Conservation (phyloP, 2,888 invertebrate genomes). For the Endotricha flammealis region DNA sequence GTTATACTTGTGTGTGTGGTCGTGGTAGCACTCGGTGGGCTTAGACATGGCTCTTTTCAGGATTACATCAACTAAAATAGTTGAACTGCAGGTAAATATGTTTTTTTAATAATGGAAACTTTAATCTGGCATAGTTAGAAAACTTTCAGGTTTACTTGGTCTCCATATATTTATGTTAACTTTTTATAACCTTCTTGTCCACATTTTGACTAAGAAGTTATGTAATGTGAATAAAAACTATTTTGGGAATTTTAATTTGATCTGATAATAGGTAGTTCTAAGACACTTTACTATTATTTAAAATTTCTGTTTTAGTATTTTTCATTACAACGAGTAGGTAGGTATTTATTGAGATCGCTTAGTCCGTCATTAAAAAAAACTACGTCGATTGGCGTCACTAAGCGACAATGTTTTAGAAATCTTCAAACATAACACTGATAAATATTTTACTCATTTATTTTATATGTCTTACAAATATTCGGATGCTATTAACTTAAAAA, state of each 20-base stretch:
- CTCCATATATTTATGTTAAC: constrained; percentile 10
- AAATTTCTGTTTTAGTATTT: no score
- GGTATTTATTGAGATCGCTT: no score
- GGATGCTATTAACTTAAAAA: no score
- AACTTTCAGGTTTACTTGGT: constrained; percentile 7
- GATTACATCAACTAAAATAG: constrained; percentile 79
- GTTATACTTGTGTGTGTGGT: constrained; percentile 45
- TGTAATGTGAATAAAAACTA: constrained; percentile 51
- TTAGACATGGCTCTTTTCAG: constrained; percentile 82
- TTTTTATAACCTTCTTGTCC: constrained; percentile 43
- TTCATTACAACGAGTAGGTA: no score
- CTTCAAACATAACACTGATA: no score
- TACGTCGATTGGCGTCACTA: no score
- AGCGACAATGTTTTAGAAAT: no score
- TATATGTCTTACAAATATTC: no score
- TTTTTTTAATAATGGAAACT: constrained; percentile 9
- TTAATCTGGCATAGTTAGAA: constrained; percentile 5
- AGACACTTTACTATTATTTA: no score
- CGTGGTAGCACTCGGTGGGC: constrained; percentile 56
- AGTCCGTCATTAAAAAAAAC: no score
- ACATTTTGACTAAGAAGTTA: constrained; percentile 45
- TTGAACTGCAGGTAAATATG: constrained; percentile 79
- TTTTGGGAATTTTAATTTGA: constrained; percentile 29
- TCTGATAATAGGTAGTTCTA: neutral
- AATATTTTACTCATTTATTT: no score